phyloP scores from a whole-genome alignment of 2,797 vertebrate genomes.

The Anableps anableps region DNA sequence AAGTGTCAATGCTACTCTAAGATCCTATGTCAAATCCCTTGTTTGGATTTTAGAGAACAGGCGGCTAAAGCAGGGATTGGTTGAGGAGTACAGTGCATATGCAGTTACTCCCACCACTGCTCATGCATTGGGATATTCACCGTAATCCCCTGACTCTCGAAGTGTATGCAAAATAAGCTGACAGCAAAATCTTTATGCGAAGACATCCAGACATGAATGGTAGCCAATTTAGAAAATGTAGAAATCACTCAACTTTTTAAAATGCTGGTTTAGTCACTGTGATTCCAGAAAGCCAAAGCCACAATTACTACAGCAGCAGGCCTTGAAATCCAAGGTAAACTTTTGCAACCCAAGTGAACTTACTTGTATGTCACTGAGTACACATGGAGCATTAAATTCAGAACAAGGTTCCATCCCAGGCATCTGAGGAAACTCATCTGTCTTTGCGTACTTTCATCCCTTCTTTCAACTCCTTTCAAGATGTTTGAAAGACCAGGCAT shows the following conservation, averaged over 20 bases:
- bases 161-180: constrained; percentile 50
- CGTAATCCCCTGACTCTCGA: constrained; percentile 69
- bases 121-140: constrained; percentile 68
- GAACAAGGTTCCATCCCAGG: constrained; percentile 19
- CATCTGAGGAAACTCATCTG: constrained; percentile 23
- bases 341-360: constrained; percentile 22
- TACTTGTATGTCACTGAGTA: constrained; percentile 16
- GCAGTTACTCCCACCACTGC: constrained; percentile 72
- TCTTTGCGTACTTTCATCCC: constrained; percentile 40
- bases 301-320: constrained; percentile 28
- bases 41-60: constrained; percentile 58
- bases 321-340: constrained; percentile 34
- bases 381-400: constrained; percentile 20
- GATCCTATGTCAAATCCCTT: constrained; percentile 69
- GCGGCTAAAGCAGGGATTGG: constrained; percentile 51
- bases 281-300: constrained; percentile 14
- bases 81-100: constrained; percentile 64
- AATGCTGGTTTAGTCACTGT: constrained; percentile 32
- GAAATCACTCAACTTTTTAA: constrained; percentile 45
- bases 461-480: constrained; percentile 46
- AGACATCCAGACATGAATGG: constrained; percentile 17
- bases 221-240: constrained; percentile 33
- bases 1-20: constrained; percentile 64
- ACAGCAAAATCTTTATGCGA: constrained; percentile 51
- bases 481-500: constrained; percentile 43